Percentiles rank a stretch among this genome's conserved stretches.
These are phyloP conservation scores for Dicerorhinus sumatrensis DNA, from an alignment of 2,113 vertebrate species.

Conservation along the genomic window DNA sequence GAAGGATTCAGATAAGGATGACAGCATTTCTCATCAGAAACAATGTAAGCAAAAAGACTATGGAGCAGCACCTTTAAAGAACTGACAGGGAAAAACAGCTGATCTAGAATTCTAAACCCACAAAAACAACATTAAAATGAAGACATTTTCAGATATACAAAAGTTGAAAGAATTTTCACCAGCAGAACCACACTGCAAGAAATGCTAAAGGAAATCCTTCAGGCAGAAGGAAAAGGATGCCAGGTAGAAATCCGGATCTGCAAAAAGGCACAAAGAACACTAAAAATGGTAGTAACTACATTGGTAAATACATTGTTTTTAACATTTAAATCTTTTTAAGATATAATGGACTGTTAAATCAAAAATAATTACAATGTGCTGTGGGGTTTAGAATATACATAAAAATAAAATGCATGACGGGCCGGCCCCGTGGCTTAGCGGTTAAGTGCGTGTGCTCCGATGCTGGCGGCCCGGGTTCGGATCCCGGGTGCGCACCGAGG, in stretches of 20 bases:
- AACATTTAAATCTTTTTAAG: not conserved
- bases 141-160: not conserved
- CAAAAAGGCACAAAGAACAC: not conserved
- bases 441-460: too few species aligned
- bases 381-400: not conserved
- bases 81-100: not conserved
- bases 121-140: not conserved
- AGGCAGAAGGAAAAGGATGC: not conserved
- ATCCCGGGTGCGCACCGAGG: too few species aligned
- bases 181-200: not conserved
- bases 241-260: not conserved
- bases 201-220: not conserved
- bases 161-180: not conserved
- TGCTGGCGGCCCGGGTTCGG: too few species aligned
- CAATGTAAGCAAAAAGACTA: not conserved
- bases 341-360: not conserved
- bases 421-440: too few species aligned
- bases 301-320: not conserved
- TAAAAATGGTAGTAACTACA: not conserved
- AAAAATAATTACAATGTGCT: not conserved
- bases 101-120: not conserved
- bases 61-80: not conserved
- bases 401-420: not conserved
- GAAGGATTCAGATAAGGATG: not conserved
- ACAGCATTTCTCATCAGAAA: slow-evolving; percentile 13